phyloP scores from a whole-genome alignment of 2,113 vertebrate genomes.

The Leptosomus discolor region DNA sequence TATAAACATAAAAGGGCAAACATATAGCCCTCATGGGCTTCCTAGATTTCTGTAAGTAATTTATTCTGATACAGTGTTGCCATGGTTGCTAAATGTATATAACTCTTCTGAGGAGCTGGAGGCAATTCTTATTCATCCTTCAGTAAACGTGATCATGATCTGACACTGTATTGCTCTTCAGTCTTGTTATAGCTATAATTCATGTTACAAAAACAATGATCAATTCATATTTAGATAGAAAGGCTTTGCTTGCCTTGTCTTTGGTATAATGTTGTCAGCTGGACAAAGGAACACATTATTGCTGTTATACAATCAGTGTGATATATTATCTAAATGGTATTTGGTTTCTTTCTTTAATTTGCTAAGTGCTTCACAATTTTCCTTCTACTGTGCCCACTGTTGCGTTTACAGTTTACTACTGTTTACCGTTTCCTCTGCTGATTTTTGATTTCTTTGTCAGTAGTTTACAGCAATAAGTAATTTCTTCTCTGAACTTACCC shows the following conservation, averaged over 20 bases:
- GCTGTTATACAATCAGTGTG: background rate
- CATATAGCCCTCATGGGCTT: background rate
- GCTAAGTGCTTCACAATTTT: background rate
- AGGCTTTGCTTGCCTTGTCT: background rate
- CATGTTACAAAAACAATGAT: background rate
- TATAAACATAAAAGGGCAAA: background rate
- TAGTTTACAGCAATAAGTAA: background rate
- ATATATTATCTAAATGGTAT: background rate
- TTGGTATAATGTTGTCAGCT: background rate
- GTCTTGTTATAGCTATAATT: background rate
- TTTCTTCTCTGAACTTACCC: background rate
- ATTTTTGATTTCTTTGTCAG: background rate
- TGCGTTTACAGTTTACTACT: background rate
- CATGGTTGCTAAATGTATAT: background rate
- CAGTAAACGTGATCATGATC: background rate
- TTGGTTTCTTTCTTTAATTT: constrained; percentile 5
- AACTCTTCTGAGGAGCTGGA: background rate
- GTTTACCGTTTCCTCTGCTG: background rate
- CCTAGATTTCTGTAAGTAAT: background rate
- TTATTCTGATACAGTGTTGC: background rate
- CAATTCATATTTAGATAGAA: background rate
- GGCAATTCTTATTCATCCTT: background rate
- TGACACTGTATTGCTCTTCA: background rate
- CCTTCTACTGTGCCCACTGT: background rate
- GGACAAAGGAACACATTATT: background rate